phyloP scores from a whole-genome alignment of 2,797 vertebrate genomes.

The Miichthys miiuy region DNA sequence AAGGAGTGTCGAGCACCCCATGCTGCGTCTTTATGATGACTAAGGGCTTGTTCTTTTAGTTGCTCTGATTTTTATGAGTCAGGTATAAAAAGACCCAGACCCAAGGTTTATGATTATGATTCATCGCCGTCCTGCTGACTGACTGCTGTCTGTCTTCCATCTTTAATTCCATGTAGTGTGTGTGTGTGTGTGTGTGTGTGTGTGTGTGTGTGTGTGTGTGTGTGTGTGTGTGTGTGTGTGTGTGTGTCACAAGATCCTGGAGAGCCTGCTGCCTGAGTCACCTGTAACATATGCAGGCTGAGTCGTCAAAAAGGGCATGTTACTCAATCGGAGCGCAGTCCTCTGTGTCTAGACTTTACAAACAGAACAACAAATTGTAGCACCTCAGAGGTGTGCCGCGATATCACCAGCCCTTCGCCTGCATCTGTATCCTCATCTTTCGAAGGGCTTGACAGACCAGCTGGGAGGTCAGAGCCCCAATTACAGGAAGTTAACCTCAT shows the following conservation, averaged over 20 bases:
- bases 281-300: slow-evolving; percentile 32
- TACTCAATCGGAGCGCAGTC: slow-evolving; percentile 16
- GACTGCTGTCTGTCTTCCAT: slow-evolving; percentile 46
- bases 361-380: slow-evolving; percentile 21
- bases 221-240: slow-evolving; percentile 4
- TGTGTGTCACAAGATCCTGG: slow-evolving; percentile 32
- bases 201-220: not conserved
- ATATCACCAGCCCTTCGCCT: slow-evolving; percentile 16
- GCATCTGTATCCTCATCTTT: slow-evolving; percentile 42
- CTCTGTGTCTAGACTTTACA: slow-evolving; percentile 54
- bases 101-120: slow-evolving; percentile 40
- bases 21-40: slow-evolving; percentile 39
- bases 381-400: slow-evolving; percentile 29
- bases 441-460: slow-evolving; percentile 9
- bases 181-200: slow-evolving; percentile 9
- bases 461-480: slow-evolving; percentile 60
- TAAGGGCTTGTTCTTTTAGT: slow-evolving; percentile 37
- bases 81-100: slow-evolving; percentile 23
- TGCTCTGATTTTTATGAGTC: slow-evolving; percentile 36
- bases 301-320: slow-evolving; percentile 18
- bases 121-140: slow-evolving; percentile 54
- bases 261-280: slow-evolving; percentile 33
- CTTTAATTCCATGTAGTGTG: slow-evolving; percentile 25
- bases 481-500: slow-evolving; percentile 62
- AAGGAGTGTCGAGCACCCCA: slow-evolving; percentile 13